Base-by-base conservation (phyloP, 1,140 invertebrate genomes). In the Druon quercuslanigerum region DNA sequence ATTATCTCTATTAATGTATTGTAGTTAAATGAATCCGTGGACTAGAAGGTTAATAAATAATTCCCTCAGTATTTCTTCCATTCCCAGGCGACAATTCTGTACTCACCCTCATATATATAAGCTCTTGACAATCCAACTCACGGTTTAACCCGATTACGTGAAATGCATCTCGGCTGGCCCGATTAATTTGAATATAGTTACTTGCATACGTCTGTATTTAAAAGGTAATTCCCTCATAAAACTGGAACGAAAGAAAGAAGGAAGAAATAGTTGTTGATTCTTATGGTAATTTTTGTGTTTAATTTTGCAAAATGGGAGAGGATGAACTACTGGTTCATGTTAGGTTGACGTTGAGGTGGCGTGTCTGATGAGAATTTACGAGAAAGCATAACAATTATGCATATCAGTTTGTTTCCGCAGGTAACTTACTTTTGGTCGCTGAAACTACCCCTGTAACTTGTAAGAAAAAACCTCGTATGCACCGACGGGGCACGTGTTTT, bases 381-480 rank as follows among this genome's bases (percentile, higher is more conserved):
- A 75, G 72, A 54, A 77, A 73, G 76, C 76, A 78, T 71, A 74
- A 73, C 75, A 76, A 81, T 81, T 81, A 79, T 77, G 66, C 74
- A 74, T 79, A 79, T 79, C 76, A 71, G 71, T 76, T 60, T 51
- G 19, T 72, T 73, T 19, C 75, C 20, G 25, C 20, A 14, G 19
- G 25, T 40, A 60, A 33, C 57, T 60, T 60, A 60, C 57, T 60
- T 11, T 60, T 16, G 56, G 20, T 60, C 33, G 13, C 19, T 25
- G 12, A 60, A 60, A 60, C 57, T 60, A 12, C 19, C 33, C 57
- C 25, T 33, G 57, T 33, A 16, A 60, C 57, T 60, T 60, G 57
- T 33, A 60, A 60, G 57, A 60, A 60, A 60, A 19, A 60, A 60
- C 57, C 20, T 60, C 40, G 57, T 33, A 60, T 60, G 12, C 20